phyloP scores from a whole-genome alignment of 1,140 invertebrate species.

The Hirudo medicinalis region DNA sequence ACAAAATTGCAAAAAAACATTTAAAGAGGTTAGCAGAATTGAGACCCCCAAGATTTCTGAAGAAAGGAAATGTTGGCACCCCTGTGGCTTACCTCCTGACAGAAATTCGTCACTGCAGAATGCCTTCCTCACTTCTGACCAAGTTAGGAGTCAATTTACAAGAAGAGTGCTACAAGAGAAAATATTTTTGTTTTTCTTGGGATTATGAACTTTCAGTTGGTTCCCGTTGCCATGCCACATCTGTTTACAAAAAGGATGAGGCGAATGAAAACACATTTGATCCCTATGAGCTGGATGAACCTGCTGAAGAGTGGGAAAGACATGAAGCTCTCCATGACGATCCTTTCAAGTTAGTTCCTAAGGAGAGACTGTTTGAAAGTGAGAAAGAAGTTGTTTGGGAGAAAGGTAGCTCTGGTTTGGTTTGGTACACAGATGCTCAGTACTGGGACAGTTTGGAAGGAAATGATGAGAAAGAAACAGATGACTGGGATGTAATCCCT shows the following conservation, averaged over 20 bases:
- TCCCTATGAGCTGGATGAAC: slow-evolving; percentile 27
- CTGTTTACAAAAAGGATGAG: neutral
- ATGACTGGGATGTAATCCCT: slow-evolving; percentile 48
- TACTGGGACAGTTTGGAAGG: slow-evolving; percentile 46
- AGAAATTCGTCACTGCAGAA: slow-evolving; percentile 44
- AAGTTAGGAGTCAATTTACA: slow-evolving; percentile 43
- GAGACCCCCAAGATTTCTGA: slow-evolving; percentile 44
- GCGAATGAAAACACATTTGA: slow-evolving; percentile 14
- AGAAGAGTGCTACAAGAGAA: slow-evolving; percentile 35
- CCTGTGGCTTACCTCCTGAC: slow-evolving; percentile 45
- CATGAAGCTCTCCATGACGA: slow-evolving; percentile 50
- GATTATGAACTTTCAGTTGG: slow-evolving; percentile 37
- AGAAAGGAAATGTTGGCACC: slow-evolving; percentile 50
- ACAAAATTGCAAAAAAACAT: slow-evolving; percentile 29
- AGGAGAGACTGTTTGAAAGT: slow-evolving; percentile 46
- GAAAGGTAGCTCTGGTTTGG: slow-evolving; percentile 51
- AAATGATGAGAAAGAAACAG: slow-evolving; percentile 48
- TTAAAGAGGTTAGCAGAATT: slow-evolving; percentile 35
- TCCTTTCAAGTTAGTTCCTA: slow-evolving; percentile 44
- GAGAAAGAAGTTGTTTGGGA: slow-evolving; percentile 52
- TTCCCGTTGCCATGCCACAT: neutral
- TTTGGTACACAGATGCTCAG: slow-evolving; percentile 52
- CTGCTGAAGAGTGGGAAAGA: slow-evolving; percentile 43
- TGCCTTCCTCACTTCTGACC: slow-evolving; percentile 46
- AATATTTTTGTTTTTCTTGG: slow-evolving; percentile 45